These are phyloP conservation scores for Drosophila malerkotliana DNA, from an alignment of 1,140 invertebrate species.

Conservation along the genomic window DNA sequence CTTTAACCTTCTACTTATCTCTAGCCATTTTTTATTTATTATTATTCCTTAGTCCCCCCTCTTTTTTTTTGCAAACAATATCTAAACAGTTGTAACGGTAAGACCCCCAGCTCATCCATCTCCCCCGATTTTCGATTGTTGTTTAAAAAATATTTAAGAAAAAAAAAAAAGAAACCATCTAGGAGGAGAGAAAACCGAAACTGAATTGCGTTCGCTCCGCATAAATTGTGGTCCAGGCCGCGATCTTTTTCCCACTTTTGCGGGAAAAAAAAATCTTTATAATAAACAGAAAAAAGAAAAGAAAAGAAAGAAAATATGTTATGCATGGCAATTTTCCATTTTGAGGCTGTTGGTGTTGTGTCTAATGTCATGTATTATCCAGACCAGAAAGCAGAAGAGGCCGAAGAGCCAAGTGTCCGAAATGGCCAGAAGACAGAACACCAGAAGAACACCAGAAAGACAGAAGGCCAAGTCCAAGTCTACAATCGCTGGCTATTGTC, in stretches of 20 bases:
- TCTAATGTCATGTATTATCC: constrained; percentile 73
- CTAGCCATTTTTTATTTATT: background rate
- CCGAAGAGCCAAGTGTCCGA: constrained; percentile 16
- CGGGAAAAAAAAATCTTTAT: constrained; percentile 56
- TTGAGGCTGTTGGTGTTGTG: constrained; percentile 64
- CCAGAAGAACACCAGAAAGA: background rate
- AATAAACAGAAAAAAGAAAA: constrained; percentile 59
- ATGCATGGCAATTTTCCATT: constrained; percentile 81
- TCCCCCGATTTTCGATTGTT: constrained; percentile 27
- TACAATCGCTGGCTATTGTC: constrained; percentile 54
- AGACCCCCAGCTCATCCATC: constrained; percentile 35
- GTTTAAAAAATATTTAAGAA: too few species aligned
- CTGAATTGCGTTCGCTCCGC: constrained; percentile 70
- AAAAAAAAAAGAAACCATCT: background rate
- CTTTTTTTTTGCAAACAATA: constrained; percentile 16
- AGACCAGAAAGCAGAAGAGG: background rate
- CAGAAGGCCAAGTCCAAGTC: constrained; percentile 13
- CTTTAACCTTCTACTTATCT: background rate
- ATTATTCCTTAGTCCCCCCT: background rate
- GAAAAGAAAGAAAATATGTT: constrained; percentile 62
- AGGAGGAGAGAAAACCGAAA: constrained; percentile 40
- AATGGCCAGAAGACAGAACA: constrained; percentile 5
- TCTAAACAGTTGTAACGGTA: constrained; percentile 39
- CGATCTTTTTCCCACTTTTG: constrained; percentile 48
- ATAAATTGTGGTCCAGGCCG: constrained; percentile 59